These are phyloP conservation scores for Acrocyrtus sp. DNA, from an alignment of 2,888 invertebrate genomes.

Conservation along the genomic window DNA sequence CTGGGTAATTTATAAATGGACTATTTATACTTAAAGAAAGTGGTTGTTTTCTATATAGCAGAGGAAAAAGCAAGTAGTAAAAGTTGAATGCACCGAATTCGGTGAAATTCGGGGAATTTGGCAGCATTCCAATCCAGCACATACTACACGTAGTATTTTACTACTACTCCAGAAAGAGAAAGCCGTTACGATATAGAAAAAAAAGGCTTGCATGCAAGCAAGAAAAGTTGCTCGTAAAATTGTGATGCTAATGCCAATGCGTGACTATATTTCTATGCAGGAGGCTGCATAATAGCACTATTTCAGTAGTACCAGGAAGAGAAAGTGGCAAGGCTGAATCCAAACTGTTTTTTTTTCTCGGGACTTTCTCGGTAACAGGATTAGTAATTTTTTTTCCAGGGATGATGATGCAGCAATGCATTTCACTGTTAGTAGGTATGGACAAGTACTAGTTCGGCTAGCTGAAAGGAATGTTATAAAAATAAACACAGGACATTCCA, in stretches of 20 bases:
- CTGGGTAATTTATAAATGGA: neutral
- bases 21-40: neutral
- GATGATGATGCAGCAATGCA: no score
- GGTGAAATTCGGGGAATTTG: slow-evolving; percentile 31
- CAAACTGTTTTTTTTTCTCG: neutral
- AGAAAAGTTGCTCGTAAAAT: slow-evolving; percentile 1
- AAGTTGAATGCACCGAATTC: slow-evolving; percentile 38
- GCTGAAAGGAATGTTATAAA: neutral
- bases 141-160: neutral
- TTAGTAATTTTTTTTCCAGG: neutral
- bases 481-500: neutral
- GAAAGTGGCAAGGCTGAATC: neutral
- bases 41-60: neutral
- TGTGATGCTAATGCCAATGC: neutral
- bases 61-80: neutral
- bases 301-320: neutral
- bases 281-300: neutral
- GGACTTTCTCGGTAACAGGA: neutral
- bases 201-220: slow-evolving; percentile 4
- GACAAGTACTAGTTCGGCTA: no score
- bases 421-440: no score
- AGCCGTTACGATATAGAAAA: no score
- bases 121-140: neutral
- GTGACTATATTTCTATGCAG: neutral
- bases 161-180: neutral